Evolutionary conservation across 2,797 vertebrate species (phyloP), one percentile per base, ranked within the genome.

Genomic region (Rhinella marina): DNA sequence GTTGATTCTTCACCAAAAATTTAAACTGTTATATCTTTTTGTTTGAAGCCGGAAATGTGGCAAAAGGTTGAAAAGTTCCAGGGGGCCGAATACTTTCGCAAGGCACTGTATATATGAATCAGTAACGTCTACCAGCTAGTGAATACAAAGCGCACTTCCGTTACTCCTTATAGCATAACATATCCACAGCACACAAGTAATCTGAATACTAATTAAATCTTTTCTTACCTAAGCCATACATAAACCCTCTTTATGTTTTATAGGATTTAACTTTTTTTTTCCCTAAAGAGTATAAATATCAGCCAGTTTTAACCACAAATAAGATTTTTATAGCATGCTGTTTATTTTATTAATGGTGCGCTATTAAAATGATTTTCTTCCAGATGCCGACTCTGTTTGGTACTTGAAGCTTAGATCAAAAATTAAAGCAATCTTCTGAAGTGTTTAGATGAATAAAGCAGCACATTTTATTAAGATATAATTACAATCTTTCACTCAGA

Each of bases 321-420:
- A 86, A 48, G 59, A 88, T 84, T 77, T 88, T 88, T 88, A 88
- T 77, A 77, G 78, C 59, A 64, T 27, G 27, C 87, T 68, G 61
- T 86, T 88, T 81, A 88, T 81, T 81, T 82, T 85, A 88, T 88
- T 88, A 88, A 88, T 82, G 83, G 68, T 27, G 32, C 27, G n/a
- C 75, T 76, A 88, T 88, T 88, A 88, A 88, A 88, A 81, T 86
- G 78, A 85, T 88, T 88, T 86, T 75, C 84, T 88, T 86, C 87
- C 83, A 86, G 79, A 88, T 88, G 87, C 78, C 78, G 68, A 23
- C 78, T 86, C 83, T 85, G 59, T 88, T 88, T 88, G 68, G 84
- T 88, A 76, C 84, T 85, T 81, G 57, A 88, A 66, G 57, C 78
- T 86, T 88, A 88, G 83, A 85, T 86, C 50, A 88, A 88, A 88